Base-by-base conservation (phyloP, 2,113 vertebrate species). In the Sitta europaea region DNA sequence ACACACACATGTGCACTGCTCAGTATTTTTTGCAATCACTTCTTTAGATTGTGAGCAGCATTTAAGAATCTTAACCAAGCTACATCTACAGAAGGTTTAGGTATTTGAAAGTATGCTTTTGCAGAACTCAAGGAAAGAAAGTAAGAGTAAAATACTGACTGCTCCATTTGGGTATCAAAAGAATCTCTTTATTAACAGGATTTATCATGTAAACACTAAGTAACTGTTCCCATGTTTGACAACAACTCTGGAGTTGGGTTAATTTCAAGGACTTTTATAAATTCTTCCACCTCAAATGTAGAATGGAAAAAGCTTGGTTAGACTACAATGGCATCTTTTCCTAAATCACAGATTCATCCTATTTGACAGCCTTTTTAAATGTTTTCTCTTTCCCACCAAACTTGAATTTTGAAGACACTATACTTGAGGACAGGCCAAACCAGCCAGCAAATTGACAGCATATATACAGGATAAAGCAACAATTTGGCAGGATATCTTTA, bases 121-220 rank as follows among this genome's bases (percentile, higher is more conserved):
- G 11, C 9, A 86, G 65, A 85, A 75, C 17, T 53, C 36, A 43
- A 59, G 28, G 15, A 58, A 63, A 74, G 10, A 48, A 72, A 48
- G 2, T 12, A 20, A 77, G 8, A 87, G 45, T 13, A 29, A 62
- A 81, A 78, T 40, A 54, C 8, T 45, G 40, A 5, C 25, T 61
- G 42, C n/a, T 87, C 28, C 18, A 31, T 82, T 82, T 40, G 57
- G 20, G 11, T 59, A 93, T 28, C 53, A 93, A 82, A 94, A 81
- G 33, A 42, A 53, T 25, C 36, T 81, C 43, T 73, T 68, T 18
- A 75, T 36, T 67, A 82, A 72, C 22, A 57, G 54, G 45, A 85
- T 75, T 51, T 48, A n/a, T 75, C 25, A 59, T 27, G 20, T 72
- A 92, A 90, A 82, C 42, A 53, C 11, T 42, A 40, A 59, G 33